Percentiles rank a stretch among this genome's conserved stretches.
phyloP scores from a whole-genome alignment of 2,797 vertebrate genomes.

The Avahi laniger region DNA sequence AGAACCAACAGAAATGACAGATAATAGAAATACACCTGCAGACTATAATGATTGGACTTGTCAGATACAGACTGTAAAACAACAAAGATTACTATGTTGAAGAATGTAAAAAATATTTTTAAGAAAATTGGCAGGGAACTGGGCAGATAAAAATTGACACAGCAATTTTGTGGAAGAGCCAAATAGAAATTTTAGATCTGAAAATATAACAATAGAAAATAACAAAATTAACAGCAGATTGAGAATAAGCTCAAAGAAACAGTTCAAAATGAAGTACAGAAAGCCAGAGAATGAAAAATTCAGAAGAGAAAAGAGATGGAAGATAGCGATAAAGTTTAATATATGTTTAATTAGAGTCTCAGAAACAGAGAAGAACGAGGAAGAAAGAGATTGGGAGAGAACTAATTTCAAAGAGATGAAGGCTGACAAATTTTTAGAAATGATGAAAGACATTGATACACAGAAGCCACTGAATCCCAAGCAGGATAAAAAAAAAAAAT shows the following conservation, averaged over 20 bases:
- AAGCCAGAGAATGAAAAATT: background rate
- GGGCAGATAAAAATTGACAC: background rate
- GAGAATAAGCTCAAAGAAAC: conserved; percentile 4
- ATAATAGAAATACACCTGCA: background rate
- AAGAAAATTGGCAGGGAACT: background rate
- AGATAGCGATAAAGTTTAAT: background rate
- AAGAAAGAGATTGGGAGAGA: background rate
- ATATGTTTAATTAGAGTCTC: background rate
- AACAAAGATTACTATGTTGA: background rate
- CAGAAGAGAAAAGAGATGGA: background rate
- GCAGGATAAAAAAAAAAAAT: background rate
- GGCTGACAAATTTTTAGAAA: conserved; percentile 2
- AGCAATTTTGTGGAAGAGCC: background rate
- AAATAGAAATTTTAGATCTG: conserved; percentile 35
- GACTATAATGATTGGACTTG: background rate
- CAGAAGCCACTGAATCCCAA: background rate
- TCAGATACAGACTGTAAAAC: background rate
- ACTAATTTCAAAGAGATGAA: background rate
- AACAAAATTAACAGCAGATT: background rate
- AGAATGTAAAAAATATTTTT: background rate
- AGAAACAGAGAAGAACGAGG: background rate
- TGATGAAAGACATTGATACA: background rate
- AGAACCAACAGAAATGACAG: background rate
- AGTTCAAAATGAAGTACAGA: background rate
- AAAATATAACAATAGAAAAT: background rate